phyloP scores from a whole-genome alignment of 2,113 vertebrate genomes.

The Alligator sinensis region DNA sequence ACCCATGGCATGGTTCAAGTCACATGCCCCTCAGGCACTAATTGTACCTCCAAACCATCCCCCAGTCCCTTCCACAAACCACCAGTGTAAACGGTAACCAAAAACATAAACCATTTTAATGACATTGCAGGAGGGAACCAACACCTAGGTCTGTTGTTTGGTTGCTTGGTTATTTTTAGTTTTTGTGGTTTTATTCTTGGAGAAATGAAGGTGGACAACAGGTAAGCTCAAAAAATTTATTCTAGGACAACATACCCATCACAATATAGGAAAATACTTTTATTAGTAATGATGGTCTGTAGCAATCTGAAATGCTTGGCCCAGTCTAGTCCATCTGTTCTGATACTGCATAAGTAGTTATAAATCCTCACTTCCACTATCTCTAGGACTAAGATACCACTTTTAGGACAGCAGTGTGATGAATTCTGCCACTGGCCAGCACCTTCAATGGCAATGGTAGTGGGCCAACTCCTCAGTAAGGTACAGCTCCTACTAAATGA shows the following conservation, averaged over 20 bases:
- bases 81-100: too few relatives aligned
- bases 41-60: too few relatives aligned
- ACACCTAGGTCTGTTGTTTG: neutral
- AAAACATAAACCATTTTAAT: too few relatives aligned
- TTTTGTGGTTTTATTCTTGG: neutral
- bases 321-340: neutral
- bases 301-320: neutral
- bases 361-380: neutral
- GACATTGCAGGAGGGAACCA: too few relatives aligned
- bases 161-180: neutral
- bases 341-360: neutral
- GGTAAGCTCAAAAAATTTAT: slow-evolving; percentile 11
- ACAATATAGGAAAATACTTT: neutral
- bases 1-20: too few relatives aligned
- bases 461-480: neutral
- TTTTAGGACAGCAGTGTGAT: neutral
- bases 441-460: neutral
- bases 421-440: neutral
- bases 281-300: neutral
- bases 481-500: neutral
- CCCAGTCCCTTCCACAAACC: too few relatives aligned
- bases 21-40: too few relatives aligned
- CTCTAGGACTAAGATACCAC: neutral
- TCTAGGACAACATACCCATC: neutral
- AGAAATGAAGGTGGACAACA: neutral